Percentiles rank a stretch among this genome's conserved stretches.
Evolutionary conservation across 2,888 invertebrate genomes (phyloP).

Genomic region (Agonopterix heracliana): DNA sequence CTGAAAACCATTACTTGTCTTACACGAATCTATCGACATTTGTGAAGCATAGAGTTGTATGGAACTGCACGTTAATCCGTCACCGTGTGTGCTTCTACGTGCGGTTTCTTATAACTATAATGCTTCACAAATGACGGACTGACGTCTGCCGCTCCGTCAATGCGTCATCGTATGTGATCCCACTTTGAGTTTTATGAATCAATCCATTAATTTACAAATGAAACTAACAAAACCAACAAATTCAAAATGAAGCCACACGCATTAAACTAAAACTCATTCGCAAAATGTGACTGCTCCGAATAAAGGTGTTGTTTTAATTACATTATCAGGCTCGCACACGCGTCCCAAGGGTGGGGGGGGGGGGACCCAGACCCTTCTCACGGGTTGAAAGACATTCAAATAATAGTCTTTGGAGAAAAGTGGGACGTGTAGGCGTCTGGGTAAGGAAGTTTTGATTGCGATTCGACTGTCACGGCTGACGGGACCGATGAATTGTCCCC

Average conservation of each 20-base stretch:
- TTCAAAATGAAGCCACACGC: neutral
- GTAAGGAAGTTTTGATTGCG: constrained; percentile 65
- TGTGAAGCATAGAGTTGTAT: too few relatives aligned
- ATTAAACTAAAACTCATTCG: constrained; percentile 39
- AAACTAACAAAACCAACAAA: too few relatives aligned
- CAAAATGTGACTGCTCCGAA: constrained; percentile 53
- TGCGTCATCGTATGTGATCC: too few relatives aligned
- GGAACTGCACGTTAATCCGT: too few relatives aligned
- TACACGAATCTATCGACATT: too few relatives aligned
- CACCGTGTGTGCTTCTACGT: too few relatives aligned
- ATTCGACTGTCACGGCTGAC: constrained; percentile 58
- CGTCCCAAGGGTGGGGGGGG: constrained; percentile 39
- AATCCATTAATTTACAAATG: neutral
- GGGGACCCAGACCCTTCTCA: constrained; percentile 62
- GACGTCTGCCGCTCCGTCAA: too few relatives aligned
- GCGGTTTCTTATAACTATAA: too few relatives aligned
- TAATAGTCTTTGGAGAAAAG: constrained; percentile 70
- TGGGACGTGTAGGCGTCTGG: constrained; percentile 31
- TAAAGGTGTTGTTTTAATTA: constrained; percentile 77
- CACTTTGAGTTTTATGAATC: too few relatives aligned
- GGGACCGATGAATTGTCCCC: constrained; percentile 50
- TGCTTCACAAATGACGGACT: too few relatives aligned
- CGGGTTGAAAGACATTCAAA: constrained; percentile 73
- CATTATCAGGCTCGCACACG: constrained; percentile 72
- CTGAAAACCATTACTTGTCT: too few relatives aligned